Conservation (phyloP, 2,888 invertebrate genomes). For the Xestia c-nigrum region DNA sequence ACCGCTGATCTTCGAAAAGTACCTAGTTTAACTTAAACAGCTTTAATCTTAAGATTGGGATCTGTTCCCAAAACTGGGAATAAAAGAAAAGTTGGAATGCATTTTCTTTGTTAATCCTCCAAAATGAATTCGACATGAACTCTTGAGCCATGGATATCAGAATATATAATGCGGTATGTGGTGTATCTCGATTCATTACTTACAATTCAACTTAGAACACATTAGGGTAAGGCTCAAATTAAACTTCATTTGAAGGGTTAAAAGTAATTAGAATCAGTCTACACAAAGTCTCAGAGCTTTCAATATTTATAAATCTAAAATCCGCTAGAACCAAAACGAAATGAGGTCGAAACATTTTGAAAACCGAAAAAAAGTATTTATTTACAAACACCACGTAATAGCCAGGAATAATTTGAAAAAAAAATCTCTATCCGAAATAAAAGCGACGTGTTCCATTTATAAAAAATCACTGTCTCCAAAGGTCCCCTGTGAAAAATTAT, state of each 20-base stretch:
- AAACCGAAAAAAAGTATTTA: slow-evolving; percentile 3
- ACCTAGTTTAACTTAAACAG: slow-evolving; percentile 53
- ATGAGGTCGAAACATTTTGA: background rate
- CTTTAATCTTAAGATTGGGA: slow-evolving; percentile 49
- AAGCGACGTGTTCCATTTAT: slow-evolving; percentile 70
- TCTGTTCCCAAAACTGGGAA: slow-evolving; percentile 27
- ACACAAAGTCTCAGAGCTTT: background rate
- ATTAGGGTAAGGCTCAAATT: background rate
- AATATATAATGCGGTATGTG: background rate
- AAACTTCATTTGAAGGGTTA: background rate
- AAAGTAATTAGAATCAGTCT: too few species aligned
- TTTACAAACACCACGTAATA: slow-evolving; percentile 24
- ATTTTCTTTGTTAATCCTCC: slow-evolving; percentile 5
- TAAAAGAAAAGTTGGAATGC: slow-evolving; percentile 9
- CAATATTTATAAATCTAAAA: background rate
- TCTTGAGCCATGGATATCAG: background rate
- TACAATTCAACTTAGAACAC: background rate
- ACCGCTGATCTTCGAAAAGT: slow-evolving; percentile 59
- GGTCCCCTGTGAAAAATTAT: slow-evolving; percentile 82
- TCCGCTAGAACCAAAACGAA: background rate
- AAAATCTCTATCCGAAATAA: slow-evolving; percentile 61
- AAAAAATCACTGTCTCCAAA: slow-evolving; percentile 72
- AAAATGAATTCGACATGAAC: background rate
- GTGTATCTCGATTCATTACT: background rate
- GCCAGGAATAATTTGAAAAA: slow-evolving; percentile 34